phyloP scores from a whole-genome alignment of 2,797 vertebrate species.

The Sus cebifrons region DNA sequence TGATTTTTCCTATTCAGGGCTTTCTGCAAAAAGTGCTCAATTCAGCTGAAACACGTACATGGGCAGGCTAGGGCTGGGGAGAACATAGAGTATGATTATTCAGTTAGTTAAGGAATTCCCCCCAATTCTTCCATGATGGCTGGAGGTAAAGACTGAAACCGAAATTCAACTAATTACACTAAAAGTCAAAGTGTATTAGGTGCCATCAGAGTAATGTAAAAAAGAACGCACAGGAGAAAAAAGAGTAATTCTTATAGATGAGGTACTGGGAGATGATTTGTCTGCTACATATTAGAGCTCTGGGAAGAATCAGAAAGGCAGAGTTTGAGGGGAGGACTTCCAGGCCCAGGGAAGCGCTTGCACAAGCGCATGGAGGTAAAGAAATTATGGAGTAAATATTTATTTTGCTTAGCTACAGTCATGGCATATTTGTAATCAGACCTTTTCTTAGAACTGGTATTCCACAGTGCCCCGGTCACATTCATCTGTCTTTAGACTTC shows the following conservation, averaged over 20 bases:
- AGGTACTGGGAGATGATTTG: neutral
- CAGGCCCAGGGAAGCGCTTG: neutral
- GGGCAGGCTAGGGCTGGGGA: neutral
- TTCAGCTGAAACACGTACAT: neutral
- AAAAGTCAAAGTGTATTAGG: neutral
- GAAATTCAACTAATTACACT: neutral
- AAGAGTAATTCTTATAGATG: slow-evolving; percentile 38
- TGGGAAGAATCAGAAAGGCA: neutral
- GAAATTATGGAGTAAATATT: neutral
- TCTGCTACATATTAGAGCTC: neutral
- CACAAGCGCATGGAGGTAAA: neutral
- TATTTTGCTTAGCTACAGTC: slow-evolving; percentile 44
- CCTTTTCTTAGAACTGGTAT: neutral
- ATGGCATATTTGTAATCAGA: slow-evolving; percentile 32
- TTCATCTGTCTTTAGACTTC: slow-evolving; percentile 41
- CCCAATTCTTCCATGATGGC: neutral
- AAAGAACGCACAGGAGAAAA: neutral
- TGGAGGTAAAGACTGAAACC: neutral
- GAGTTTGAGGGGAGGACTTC: slow-evolving; percentile 41
- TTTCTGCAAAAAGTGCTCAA: slow-evolving; percentile 36
- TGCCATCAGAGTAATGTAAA: neutral
- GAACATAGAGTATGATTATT: slow-evolving; percentile 26
- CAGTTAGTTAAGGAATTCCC: neutral
- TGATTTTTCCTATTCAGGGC: neutral
- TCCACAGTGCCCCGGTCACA: neutral